phyloP scores from a whole-genome alignment of 2,888 invertebrate genomes.

The Dendrolimus houi region DNA sequence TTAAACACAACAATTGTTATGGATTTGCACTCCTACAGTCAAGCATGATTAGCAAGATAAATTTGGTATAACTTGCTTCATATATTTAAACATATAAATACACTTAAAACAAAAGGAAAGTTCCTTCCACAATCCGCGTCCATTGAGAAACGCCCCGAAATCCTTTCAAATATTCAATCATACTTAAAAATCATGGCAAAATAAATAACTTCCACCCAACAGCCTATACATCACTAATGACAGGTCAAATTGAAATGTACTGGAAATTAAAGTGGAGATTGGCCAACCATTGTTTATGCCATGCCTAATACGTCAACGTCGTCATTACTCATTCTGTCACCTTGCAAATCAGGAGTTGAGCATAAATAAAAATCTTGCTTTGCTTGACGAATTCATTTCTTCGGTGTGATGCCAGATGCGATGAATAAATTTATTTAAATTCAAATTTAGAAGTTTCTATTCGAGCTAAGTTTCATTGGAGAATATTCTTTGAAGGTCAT shows the following conservation, averaged over 20 bases:
- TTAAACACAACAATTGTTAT: too few relatives aligned
- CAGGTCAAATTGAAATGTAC: neutral
- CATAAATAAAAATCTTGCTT: slow-evolving; percentile 13
- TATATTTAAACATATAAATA: too few relatives aligned
- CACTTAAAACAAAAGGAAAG: too few relatives aligned
- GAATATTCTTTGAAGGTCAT: too few relatives aligned
- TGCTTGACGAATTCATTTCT: neutral
- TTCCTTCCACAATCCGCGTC: too few relatives aligned
- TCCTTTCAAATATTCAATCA: neutral
- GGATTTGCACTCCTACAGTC: too few relatives aligned
- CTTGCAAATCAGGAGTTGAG: slow-evolving; percentile 30
- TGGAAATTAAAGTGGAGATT: neutral
- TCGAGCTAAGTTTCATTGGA: too few relatives aligned
- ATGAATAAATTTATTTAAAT: too few relatives aligned
- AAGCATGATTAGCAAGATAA: too few relatives aligned
- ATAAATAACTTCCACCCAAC: neutral
- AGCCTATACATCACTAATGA: neutral
- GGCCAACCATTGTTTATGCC: slow-evolving; percentile 11
- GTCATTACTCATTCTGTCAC: slow-evolving; percentile 40
- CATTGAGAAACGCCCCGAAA: neutral
- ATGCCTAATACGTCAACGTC: slow-evolving; percentile 32
- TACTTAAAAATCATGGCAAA: neutral
- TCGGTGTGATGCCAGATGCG: too few relatives aligned
- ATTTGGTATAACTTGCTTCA: too few relatives aligned
- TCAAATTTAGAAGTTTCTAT: too few relatives aligned